Base-by-base conservation (phyloP, 2,113 vertebrate species). In the Phoenicopterus ruber region DNA sequence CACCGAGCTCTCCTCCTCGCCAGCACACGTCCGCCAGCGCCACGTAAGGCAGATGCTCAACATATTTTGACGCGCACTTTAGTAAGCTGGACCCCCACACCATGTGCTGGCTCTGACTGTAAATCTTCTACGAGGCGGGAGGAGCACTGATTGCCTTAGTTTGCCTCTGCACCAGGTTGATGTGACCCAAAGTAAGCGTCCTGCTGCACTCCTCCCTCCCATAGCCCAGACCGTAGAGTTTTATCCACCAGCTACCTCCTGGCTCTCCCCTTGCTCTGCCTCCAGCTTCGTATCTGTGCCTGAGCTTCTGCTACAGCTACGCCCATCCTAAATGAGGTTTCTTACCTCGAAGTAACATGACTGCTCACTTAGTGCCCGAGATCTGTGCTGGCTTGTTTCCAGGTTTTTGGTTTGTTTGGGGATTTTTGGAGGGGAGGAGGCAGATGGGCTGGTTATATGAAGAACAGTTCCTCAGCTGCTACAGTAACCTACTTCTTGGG, bases 31-130 rank as follows among this genome's bases (percentile, higher is more conserved):
- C 40, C 16, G 15, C 40, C 36, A 57, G 40, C 31, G 58, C 40
- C 12, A 22, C 0, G 0, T 24, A 38, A 77, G 52, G 28, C 13
- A 47, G 34, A 62, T 4, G 6, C n/a, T 54, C 62, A 5, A 17
- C 4, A 7, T 10, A 38, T 29, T 34, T 8, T 55, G 72, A 46
- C 4, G 6, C 31, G 6, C 11, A 1, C 15, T 58, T 73, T 4
- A 70, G 19, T 22, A 38, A 87, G 8, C 31, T 6, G 22, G 34
- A 61, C 16, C 5, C 6, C 47, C 13, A 34, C 12, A 20, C 32
- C 40, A 28, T 1, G 2, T 13, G 9, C 58, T 82, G 81, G 28
- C n/a, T 62, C 71, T 52, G 32, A 49, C 20, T 70, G 12, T 9
- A 44, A 52, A 34, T 61, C 31, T 66, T n/a, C 47, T 13, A 10